Evolutionary conservation across 1,140 invertebrate species (phyloP), one percentile per base, ranked within the genome.

Genomic region (Drosophila lini): DNA sequence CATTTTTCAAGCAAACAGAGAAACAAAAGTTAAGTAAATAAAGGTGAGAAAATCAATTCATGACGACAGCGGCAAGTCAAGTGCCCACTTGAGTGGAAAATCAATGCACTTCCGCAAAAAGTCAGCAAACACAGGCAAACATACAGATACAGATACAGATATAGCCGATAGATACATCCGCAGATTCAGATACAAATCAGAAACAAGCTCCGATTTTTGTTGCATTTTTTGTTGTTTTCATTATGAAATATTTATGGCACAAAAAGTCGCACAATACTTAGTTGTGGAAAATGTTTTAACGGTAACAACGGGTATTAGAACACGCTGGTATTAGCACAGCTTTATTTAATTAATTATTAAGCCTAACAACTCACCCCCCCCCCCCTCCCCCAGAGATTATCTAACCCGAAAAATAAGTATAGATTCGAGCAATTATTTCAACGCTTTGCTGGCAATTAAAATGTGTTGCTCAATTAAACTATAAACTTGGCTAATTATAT

Each of bases 61-160:
- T 58, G 53, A 78, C 64, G 61, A 56, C 61, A 67, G 53, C 34
- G 80, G 53, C 74, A 48, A 75, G 65, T 80, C 67, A 68, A 84
- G 84, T 89, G 80, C 74, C 80, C 74, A 81, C 84, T 89, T 89
- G 84, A 88, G 80, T 84, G 84, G 84, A 80, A 88, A 88, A 89
- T 81, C 84, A 84, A 89, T 89, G 84, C 78, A 89, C 84, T 89
- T 89, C 84, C 84, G 84, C 74, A 77, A 77, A 88, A 69, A 62
- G 59, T 68, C 61, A 19, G 25, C 69, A 77, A 57, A 63, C 61
- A 71, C 11, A 71, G 31, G 63, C 47, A 68, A 50, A 81, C 55
- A 62, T 41, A 52, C 50, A 52, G 31, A 34, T 50, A 28, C 45
- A 25, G 11, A 62, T 40, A 52, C 50, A 52, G 50, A 34, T 50